Evolutionary conservation across 2,888 invertebrate genomes (phyloP), one percentile per base, ranked within the genome.

Genomic region (Dioctria rufipes): DNA sequence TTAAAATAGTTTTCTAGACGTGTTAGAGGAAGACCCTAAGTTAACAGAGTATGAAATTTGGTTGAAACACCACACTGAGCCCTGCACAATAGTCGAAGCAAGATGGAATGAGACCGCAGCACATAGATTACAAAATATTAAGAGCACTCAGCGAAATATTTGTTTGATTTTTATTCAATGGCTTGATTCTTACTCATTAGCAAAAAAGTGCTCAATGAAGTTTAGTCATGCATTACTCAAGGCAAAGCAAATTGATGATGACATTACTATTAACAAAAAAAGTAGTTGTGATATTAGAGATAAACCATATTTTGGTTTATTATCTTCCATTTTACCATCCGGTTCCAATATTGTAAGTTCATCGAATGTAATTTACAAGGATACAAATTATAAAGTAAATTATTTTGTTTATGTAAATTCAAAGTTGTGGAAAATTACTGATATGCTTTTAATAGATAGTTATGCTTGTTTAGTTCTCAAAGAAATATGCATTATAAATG

Each of bases 401-500:
- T 11, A 13, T 25, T 61, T 4, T 61, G 61, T 61, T 13, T 61
- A 61, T 61, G n/a, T 61, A 6, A 61, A 61, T 6, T 13, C 3
- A 25, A 61, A 25, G 8, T 25, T 61, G 3, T 61, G 61, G 61
- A 61, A 61, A 61, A n/a, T 61, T 61, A 37, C 13, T 37, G 61
- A 13, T 61, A 37, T 61, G 13, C 25, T 61, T 58, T 58, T 58
- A n/a, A 13, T 58, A 58, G 58, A 13, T 13, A 58, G 9, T 58
- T n/a, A n/a, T 8, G 13, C 5, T 25, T 61, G 3, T 61, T 61
- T 61, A 61, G 61, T 61, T 11, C 37, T 13, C 11, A 61, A 61
- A 61, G 61, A 61, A 61, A 58, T 58, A n/a, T 58, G 9, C 58
- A 58, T 58, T 58, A 58, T 58, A 58, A 58, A n/a, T 58, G 58